Evolutionary conservation across 2,888 invertebrate species (phyloP), one percentile per base, ranked within the genome.

Genomic region (Philaethria dido): DNA sequence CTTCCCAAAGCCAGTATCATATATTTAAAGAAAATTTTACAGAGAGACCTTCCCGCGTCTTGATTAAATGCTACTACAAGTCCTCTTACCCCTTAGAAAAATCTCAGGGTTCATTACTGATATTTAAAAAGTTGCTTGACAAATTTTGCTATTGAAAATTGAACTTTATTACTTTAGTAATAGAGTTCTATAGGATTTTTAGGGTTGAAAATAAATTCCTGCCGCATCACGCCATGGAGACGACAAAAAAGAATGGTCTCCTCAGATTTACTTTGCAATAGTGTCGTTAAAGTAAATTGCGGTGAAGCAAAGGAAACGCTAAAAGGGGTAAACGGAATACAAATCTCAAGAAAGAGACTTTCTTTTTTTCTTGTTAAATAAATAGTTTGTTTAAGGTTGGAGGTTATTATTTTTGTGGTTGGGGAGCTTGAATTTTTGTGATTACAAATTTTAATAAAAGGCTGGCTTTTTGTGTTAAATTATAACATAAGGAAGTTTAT

Each of bases 211-310:
- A 50, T 44, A 52, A 62, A 50, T 54, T 64, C 61, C 62, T 70
- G 63, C 65, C 64, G 62, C 64, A 60, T 69, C 72, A 66, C 64
- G 70, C 78, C 74, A 76, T 71, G 73, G 68, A 61, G 80, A 79
- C 74, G 80, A 80, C 81, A 84, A 85, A 85, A 86, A 84, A 81
- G 75, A 81, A 64, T 70, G 61, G 79, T 82, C 78, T 79, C 79
- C 78, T 82, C 80, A 80, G 81, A 84, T 84, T 87, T 82, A 84
- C 81, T 82, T 79, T 80, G 81, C 77, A 80, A 83, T 82, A 77
- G 80, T 80, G 80, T 85, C 84, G 80, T 88, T 87, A 87, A 83
- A 85, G 81, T 80, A 86, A 88, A 87, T 87, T 87, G 85, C 84
- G 85, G 86, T 82, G 80, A 83, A 86, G 81, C 83, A 86, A 79